Evolutionary conservation across 2,113 vertebrate species (phyloP).

Genomic region (Eudyptes chrysolophus): DNA sequence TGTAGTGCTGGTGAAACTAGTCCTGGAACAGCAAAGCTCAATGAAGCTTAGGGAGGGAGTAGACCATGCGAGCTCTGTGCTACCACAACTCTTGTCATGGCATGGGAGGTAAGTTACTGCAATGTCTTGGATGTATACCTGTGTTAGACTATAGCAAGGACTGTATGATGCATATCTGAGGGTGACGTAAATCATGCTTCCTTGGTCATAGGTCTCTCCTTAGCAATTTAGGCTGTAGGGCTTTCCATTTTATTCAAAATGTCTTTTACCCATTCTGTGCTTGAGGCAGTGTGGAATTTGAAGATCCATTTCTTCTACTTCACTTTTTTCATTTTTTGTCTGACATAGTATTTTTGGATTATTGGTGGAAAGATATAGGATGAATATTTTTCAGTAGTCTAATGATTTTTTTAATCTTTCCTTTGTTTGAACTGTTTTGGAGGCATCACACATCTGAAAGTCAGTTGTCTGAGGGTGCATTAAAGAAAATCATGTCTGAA

Average conservation of each 20-base stretch:
- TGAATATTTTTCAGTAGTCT: not conserved
- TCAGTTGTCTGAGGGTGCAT: rapidly evolving
- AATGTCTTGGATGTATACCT: not conserved
- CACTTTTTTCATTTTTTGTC: not conserved
- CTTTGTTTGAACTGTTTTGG: not conserved
- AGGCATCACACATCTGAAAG: not conserved
- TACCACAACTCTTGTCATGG: rapidly evolving
- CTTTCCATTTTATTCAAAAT: not conserved
- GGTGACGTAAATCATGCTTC: not conserved
- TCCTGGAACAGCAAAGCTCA: not conserved
- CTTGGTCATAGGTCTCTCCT: not conserved
- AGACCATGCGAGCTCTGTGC: rapidly evolving
- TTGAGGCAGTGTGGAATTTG: not conserved
- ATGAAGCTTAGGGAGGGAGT: rapidly evolving
- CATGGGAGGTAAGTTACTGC: not conserved
- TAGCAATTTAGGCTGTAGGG: not conserved
- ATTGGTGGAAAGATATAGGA: not conserved
- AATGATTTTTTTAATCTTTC: not conserved
- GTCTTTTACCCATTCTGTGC: not conserved
- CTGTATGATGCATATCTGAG: not conserved
- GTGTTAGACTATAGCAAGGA: not conserved
- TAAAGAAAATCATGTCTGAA: not conserved
- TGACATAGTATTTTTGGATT: not conserved
- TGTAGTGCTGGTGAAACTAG: not conserved
- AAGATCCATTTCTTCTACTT: not conserved